A percentile compares a stretch with the other conserved stretches of the same genome.
Conservation (phyloP, 2,797 vertebrate species). For the Pogonophryne albipinna region DNA sequence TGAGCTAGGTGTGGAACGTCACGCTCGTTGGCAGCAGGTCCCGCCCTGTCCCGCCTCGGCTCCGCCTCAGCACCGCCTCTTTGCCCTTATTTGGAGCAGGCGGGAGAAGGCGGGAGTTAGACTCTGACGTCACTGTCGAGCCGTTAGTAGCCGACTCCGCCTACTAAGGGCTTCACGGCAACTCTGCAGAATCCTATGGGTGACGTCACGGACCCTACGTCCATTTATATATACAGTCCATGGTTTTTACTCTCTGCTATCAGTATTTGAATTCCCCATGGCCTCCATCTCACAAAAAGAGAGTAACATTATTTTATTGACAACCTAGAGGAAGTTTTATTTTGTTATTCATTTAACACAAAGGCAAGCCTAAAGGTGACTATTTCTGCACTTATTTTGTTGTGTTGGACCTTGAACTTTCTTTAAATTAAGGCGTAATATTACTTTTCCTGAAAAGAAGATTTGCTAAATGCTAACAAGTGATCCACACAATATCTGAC, state of each 20-base stretch:
- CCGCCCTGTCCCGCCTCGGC: too few relatives aligned
- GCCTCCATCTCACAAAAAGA: background rate
- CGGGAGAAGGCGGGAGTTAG: too few relatives aligned
- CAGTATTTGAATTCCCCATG: slow-evolving; percentile 11
- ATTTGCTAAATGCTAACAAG: background rate
- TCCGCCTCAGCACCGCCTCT: too few relatives aligned
- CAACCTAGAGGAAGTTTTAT: background rate
- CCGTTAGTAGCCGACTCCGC: too few relatives aligned
- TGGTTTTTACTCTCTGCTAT: slow-evolving; percentile 18
- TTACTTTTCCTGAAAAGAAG: background rate
- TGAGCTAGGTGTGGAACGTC: too few relatives aligned
- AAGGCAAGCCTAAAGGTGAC: background rate
- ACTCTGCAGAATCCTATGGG: too few relatives aligned
- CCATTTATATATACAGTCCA: too few relatives aligned
- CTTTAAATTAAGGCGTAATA: background rate
- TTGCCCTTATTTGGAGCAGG: too few relatives aligned
- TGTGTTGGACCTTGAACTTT: background rate
- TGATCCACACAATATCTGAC: background rate
- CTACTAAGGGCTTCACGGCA: too few relatives aligned
- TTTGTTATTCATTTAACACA: slow-evolving; percentile 1
- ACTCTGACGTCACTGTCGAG: too few relatives aligned
- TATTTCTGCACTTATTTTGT: background rate
- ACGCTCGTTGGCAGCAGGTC: too few relatives aligned
- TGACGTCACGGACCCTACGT: too few relatives aligned
- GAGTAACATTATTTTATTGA: background rate